Base-by-base conservation (phyloP, 2,888 invertebrate genomes). In the Ennomos quercinarius region DNA sequence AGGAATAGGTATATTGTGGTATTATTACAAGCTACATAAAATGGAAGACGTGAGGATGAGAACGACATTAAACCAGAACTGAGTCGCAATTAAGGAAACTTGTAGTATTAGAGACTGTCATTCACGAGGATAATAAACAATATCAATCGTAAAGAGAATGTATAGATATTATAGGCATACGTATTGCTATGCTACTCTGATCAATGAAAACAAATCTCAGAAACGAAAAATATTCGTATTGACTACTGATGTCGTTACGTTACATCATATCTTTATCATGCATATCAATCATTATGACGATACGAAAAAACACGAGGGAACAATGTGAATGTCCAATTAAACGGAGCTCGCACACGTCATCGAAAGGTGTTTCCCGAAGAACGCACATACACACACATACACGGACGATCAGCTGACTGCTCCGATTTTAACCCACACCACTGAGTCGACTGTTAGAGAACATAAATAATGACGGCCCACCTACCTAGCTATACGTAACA, bases 331-430 rank as follows among this genome's bases (percentile, higher is more conserved):
- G 87, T 89, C 91, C 90, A 92, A 91, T 92, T 92, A 91, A 90
- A 88, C 87, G 86, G 82, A 89, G 86, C 89, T 86, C 86, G 86
- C 78, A 86, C 87, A 89, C 92, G 91, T 92, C 91, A 92, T 91
- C 91, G 86, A 87, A 91, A 91, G 92, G 92, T 92, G 92, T 92
- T 92, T 91, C 92, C 92, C 92, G 89, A 92, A 91, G 92, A 91
- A 87, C 87, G 87, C 85, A 84, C 85, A 80, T 85, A 86, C 85
- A 84, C 85, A 80, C 86, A 86, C 86, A 85, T 73, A 40, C 45
- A 53, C 50, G 66, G 71, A 77, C 80, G 86, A 91, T 89, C 91
- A 92, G 91, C 91, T 91, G 91, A 91, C 87, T 91, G 91, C 91
- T 91, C 91, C 87, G 91, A 92, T 92, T 91, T 91, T 90, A 91